Base-by-base conservation (phyloP, 2,888 invertebrate species). In the Acleris sparsana region DNA sequence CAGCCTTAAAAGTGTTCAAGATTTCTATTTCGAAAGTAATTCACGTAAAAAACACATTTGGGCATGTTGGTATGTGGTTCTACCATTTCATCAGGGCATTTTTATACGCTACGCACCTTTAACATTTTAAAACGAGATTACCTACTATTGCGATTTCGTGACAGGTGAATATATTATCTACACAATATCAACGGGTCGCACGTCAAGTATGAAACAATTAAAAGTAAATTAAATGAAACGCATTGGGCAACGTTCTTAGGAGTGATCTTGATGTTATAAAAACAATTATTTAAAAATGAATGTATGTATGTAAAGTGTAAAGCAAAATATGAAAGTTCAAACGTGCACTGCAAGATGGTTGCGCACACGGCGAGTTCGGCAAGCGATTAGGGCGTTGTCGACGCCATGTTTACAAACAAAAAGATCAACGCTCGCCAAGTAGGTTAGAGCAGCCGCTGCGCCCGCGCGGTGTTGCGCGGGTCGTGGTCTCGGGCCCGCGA, bases 321-420 rank as follows among this genome's bases (percentile, higher is more conserved):
- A 29, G 25, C 33, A 5, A 16, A 18, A 48, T 51, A 39, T 22
- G 22, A 55, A 60, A 61, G 60, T 65, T 43, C 33, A 46, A 56
- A 61, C 29, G 29, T 52, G 33, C 16, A 58, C 20, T 46, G 46
- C 53, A 46, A 33, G 18, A 51, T 44, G 63, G 46, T 66, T 66
- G 66, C 66, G 56, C 56, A 56, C 49, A 39, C 61, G 55, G 18
- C 39, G 66, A 66, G 61, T 66, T 66, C 66, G 66, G 61, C 66
- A 52, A 62, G 66, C 66, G 66, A 66, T 66, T 66, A 66, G 61
- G 75, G 72, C 77, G 78, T 73, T 80, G 76, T 73, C 82, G 84
- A 79, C 84, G 87, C 85, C 87, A 86, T 93, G 93, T 93, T 93
- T 93, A 92, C 89, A 92, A 93, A 93, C 93, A 93, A 92, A 87